These are phyloP conservation scores for Neolamprologus cancellatus DNA, from an alignment of 2,113 vertebrate species.

Conservation along the genomic window DNA sequence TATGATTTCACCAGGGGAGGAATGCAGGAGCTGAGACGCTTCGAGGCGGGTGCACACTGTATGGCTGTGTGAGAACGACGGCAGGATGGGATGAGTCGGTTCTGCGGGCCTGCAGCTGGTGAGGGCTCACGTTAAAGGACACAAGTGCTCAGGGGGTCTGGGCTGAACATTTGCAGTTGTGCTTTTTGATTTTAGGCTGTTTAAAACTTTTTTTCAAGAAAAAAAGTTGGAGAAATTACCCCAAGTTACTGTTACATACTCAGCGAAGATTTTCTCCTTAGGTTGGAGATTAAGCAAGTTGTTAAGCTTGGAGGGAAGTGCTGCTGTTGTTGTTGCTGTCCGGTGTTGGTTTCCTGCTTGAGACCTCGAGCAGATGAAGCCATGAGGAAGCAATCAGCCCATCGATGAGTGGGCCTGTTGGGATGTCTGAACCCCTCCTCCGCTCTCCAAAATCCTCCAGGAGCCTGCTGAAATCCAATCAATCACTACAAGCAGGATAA, in stretches of 20 bases:
- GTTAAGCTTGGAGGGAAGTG: not conserved
- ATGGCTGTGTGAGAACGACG: not conserved
- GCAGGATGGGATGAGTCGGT: not conserved
- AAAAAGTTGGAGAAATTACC: fast-evolving
- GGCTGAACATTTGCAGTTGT: not conserved
- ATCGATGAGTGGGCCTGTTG: constrained; percentile 29
- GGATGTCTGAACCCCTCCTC: not conserved
- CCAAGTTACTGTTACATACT: not conserved
- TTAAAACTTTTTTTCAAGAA: not conserved
- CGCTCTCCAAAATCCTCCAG: constrained; percentile 4
- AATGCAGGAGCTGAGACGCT: constrained; percentile 31
- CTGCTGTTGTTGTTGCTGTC: not conserved
- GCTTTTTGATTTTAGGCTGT: not conserved
- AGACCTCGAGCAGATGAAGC: not conserved
- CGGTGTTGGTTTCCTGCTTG: not conserved
- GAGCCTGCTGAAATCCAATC: constrained; percentile 44
- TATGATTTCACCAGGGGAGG: constrained; percentile 48
- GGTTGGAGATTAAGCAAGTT: not conserved
- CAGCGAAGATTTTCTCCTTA: not conserved
- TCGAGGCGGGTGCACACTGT: not conserved
- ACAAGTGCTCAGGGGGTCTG: not conserved
- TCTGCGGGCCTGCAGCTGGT: not conserved
- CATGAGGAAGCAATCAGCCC: constrained; percentile 58
- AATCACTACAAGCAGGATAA: constrained; percentile 36
- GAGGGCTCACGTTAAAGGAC: not conserved